Conservation (phyloP, 2,113 vertebrate genomes). For the Silurus glanis region DNA sequence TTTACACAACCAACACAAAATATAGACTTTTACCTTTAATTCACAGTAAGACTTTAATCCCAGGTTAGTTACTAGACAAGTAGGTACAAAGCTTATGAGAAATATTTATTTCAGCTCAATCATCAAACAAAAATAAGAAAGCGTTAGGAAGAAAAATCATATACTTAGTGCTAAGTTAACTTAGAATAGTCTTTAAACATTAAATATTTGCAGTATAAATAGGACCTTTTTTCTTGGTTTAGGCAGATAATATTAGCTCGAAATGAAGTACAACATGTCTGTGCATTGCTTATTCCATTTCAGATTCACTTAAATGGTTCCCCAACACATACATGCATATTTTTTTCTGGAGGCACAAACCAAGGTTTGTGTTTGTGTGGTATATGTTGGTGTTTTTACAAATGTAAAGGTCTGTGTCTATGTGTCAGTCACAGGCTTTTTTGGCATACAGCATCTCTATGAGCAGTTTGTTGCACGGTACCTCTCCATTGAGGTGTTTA, state of each 20-base stretch:
- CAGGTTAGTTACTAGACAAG: background rate
- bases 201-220: background rate
- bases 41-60: background rate
- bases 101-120: background rate
- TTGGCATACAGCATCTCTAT: conserved; percentile 93
- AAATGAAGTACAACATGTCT: background rate
- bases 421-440: conserved; percentile 69
- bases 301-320: background rate
- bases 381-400: background rate
- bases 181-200: background rate
- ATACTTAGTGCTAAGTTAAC: background rate
- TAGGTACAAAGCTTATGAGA: background rate
- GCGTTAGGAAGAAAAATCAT: background rate
- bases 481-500: conserved; percentile 85
- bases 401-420: background rate
- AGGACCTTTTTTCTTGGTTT: background rate
- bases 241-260: background rate
- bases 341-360: background rate
- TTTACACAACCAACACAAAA: background rate
- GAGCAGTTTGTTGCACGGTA: conserved; percentile 91
- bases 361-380: background rate
- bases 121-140: background rate
- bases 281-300: background rate
- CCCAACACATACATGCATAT: background rate
- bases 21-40: background rate